Evolutionary conservation across 2,797 vertebrate species (phyloP).

Genomic region (Rousettus madagascariensis): DNA sequence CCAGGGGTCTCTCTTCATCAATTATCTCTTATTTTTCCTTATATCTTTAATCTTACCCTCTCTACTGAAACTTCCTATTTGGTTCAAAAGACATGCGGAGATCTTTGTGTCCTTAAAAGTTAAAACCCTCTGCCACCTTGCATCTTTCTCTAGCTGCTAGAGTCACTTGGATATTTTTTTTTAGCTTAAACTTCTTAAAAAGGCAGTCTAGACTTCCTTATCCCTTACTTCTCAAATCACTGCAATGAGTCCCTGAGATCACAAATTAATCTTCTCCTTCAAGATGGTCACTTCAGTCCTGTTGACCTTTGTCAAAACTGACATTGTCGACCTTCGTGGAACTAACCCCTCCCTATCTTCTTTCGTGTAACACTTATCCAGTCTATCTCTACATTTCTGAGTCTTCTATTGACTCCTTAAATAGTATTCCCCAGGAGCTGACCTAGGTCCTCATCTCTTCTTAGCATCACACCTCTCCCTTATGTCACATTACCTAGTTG

Average conservation of each 20-base stretch:
- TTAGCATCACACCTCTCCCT: not conserved
- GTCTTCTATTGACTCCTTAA: not conserved
- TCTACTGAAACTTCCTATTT: not conserved
- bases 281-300: not conserved
- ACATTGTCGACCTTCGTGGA: not conserved
- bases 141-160: not conserved
- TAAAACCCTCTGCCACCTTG: not conserved
- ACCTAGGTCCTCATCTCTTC: not conserved
- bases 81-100: not conserved
- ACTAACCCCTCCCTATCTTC: not conserved
- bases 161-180: not conserved
- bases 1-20: not conserved
- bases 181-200: constrained; percentile 29
- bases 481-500: not conserved
- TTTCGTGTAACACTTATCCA: not conserved
- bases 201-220: constrained; percentile 3
- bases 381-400: not conserved
- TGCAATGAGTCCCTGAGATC: not conserved
- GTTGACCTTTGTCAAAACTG: not conserved
- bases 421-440: not conserved
- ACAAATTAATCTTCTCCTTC: not conserved
- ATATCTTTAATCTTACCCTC: not conserved
- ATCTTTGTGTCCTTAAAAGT: constrained; percentile 16
- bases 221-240: not conserved
- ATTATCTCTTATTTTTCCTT: not conserved